Base-by-base conservation (phyloP, 2,113 vertebrate species). In the Penelope pileata region DNA sequence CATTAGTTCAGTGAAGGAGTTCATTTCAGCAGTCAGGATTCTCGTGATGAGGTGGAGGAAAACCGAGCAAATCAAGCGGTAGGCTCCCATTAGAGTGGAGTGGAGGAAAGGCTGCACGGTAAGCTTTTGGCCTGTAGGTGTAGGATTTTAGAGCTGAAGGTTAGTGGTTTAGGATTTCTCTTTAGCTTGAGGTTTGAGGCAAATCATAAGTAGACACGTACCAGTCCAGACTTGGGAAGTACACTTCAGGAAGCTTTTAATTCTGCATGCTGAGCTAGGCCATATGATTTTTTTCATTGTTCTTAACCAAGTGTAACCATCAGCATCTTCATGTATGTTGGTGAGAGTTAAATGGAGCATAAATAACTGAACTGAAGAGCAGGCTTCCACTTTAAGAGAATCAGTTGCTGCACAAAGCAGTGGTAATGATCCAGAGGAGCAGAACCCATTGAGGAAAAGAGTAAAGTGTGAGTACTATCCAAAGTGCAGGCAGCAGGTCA, bases 1-100 rank as follows among this genome's bases (percentile, higher is more conserved):
- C 95, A 97, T 98, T 98, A 97, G 91, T 95, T 94, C 87, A 84
- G 94, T 96, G 96, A 95, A 29, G 21, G 58, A 92, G 95, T 86
- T 92, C 94, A 95, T 94, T 95, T 75, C 43, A 92, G 73, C 78
- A 83, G 83, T 66, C 90, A 73, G 85, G 88, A 94, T 82, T 88
- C 90, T 95, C 48, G 29, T 81, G 91, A 88, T 82, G 94, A 96
- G 90, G 76, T 90, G 83, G 66, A 75, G 1, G 4, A 96, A 96
- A 97, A 86, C 83, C 64, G 83, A 92, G 83, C 66, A 86, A 88
- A 88, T 79, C 92, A 38, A 88, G 30, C 7, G 0, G 50, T 11
- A 4, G 30, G 17, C 62, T 88, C 51, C 50, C 0, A 1, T 27
- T 12, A 83, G 89, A 94, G 79, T 42, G 58, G 66, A 73, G 70